phyloP scores from a whole-genome alignment of 2,888 invertebrate species.

The Graphium colonna region DNA sequence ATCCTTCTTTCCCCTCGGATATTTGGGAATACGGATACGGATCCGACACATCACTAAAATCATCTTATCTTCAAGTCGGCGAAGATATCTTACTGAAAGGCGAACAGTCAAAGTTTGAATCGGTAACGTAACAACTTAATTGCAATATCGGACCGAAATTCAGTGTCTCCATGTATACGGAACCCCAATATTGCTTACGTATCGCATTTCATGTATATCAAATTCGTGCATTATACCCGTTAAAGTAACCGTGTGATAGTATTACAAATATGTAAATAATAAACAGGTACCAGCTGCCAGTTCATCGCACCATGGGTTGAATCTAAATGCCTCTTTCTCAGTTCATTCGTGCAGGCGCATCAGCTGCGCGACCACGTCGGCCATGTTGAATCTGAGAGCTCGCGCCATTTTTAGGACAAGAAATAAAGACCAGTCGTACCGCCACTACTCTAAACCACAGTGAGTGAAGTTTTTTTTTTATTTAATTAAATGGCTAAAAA shows the following conservation, averaged over 20 bases:
- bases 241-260: not conserved
- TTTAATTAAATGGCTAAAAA: not conserved
- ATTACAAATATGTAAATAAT: constrained; percentile 1
- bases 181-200: too few species aligned
- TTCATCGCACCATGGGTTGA: not conserved
- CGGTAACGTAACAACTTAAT: too few species aligned
- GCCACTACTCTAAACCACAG: constrained; percentile 7
- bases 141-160: too few species aligned
- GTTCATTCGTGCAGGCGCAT: not conserved
- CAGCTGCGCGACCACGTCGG: not conserved
- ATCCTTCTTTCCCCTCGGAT: too few species aligned
- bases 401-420: not conserved
- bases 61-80: too few species aligned
- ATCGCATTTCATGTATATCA: too few species aligned
- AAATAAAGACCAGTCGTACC: not conserved
- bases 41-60: too few species aligned
- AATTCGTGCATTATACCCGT: not conserved
- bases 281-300: constrained; percentile 2
- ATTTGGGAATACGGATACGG: too few species aligned
- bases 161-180: too few species aligned
- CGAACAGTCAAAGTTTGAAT: too few species aligned
- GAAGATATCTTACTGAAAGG: too few species aligned
- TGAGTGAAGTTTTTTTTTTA: constrained; percentile 13
- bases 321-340: too few species aligned
- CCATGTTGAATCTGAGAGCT: constrained; percentile 3